Evolutionary conservation across 2,113 vertebrate species (phyloP), one percentile per base, ranked within the genome.

Genomic region (Tragelaphus buxtoni): DNA sequence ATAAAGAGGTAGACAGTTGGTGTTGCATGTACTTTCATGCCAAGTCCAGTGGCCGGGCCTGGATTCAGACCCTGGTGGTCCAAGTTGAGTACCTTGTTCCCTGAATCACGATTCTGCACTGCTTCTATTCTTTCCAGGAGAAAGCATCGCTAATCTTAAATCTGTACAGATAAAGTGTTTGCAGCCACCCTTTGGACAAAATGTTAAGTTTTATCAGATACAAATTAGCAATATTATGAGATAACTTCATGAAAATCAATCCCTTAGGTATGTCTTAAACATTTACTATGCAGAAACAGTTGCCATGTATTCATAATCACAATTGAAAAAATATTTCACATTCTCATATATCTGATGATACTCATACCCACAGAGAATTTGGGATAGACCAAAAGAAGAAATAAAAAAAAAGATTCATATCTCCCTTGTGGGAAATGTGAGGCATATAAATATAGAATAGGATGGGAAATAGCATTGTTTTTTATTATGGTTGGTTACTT

Each of bases 21-120:
- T 10, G 2, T 24, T 1, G 1, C 4, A 5, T 17, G 28, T 4
- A 0, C 55, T 20, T 1, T 79, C 45, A 77, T 3, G 5, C 18
- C 65, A 8, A 1, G 17, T 7, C 18, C 5, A 22, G 28, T 2
- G 42, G 30, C 87, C 9, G 3, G 63, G 30, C 30, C 51, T 39
- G 24, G 6, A 4, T 8, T 28, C 51, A 0, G 0, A 9, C 30
- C 22, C 49, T 7, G 3, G 10, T 14, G 5, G 16, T 39, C 45
- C 24, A 39, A 8, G 28, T n/a, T 14, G 18, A 51, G 45, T 63
- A 49, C 32, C 26, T 5, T 5, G 8, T 12, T 16, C 11, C 51
- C 35, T 9, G 24, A 30, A 5, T 22, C 10, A 17, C 30, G 6
- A 0, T 7, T 24, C 3, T 20, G 3, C 8, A 14, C 24, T 74